These are phyloP conservation scores for Phyllotis vaccarum DNA, from an alignment of 2,797 vertebrate species.

Conservation along the genomic window DNA sequence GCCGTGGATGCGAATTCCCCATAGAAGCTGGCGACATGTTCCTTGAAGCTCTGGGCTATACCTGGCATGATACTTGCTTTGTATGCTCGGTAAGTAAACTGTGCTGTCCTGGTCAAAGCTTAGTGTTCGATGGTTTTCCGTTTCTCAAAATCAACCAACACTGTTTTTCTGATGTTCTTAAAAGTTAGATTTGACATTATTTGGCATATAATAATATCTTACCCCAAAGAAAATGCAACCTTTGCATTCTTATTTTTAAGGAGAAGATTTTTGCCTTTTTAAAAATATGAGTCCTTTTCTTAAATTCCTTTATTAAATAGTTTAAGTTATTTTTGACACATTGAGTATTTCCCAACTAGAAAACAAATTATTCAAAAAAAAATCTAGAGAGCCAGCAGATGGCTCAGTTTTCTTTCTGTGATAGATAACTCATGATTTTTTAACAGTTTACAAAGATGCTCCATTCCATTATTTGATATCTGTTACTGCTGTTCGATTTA, in stretches of 20 bases:
- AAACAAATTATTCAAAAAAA: constrained; percentile 59
- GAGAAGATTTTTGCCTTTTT: background rate
- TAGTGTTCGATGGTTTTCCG: background rate
- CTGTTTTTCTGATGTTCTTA: constrained; percentile 59
- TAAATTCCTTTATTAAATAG: background rate
- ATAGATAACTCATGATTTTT: background rate
- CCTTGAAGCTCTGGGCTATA: constrained; percentile 95
- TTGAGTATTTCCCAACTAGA: constrained; percentile 52
- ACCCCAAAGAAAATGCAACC: constrained; percentile 35
- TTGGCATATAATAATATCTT: constrained; percentile 43
- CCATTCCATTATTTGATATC: background rate
- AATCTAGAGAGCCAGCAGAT: background rate
- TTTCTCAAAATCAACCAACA: constrained; percentile 51
- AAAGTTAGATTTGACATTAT: constrained; percentile 58
- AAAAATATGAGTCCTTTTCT: constrained; percentile 5
- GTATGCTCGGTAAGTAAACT: constrained; percentile 94
- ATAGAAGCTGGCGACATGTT: constrained; percentile 99
- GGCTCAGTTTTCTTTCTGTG: constrained; percentile 23
- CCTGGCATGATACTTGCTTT: constrained; percentile 99
- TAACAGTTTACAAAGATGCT: background rate
- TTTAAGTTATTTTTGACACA: constrained; percentile 52
- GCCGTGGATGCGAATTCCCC: constrained; percentile 97
- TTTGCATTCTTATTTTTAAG: constrained; percentile 23
- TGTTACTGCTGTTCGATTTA: constrained; percentile 4
- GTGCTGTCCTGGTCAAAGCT: constrained; percentile 12